Base-by-base conservation (phyloP, 2,888 invertebrate species). In the Dryocosmus kuriphilus region DNA sequence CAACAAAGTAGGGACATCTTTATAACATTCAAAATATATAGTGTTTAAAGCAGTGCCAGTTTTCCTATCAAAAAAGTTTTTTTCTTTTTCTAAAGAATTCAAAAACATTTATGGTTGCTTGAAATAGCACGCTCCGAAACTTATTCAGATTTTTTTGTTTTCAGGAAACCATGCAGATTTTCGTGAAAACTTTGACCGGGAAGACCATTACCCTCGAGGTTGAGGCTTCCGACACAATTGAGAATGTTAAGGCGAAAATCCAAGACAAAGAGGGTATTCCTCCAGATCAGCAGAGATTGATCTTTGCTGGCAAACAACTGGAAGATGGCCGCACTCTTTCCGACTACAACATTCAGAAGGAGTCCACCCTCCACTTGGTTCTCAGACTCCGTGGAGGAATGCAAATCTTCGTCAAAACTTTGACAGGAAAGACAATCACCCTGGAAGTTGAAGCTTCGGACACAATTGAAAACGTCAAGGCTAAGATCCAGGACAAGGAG, bases 231-330 rank as follows among this genome's bases (percentile, higher is more conserved):
- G 88, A 87, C 7, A 88, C 87, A 0, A 88, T 87, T 19, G 88
- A 88, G 0, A 88, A 88, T 19, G 88, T 88, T 0, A 88, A 88
- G 0, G 88, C 88, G 0, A 88, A 88, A 55, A 88, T 88, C 32
- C 88, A 87, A 0, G 87, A 88, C 8, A 88, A 88, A 0, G 88
- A 88, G 32, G 88, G 88, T 0, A 88, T 88, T 1, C 88, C 88
- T 0, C 88, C 88, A 4, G 88, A 88, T 1, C 88, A 88, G 11
- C 88, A 88, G 27, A 73, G 88, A 4, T 79, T 88, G 75, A 88
- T 88, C 1, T 88, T 88, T 1, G 88, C 88, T 0, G 88, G 88
- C 0, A 88, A 88, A 6, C 88, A 88, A 22, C 16, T 88, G 0
- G 88, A 88, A 32, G 88, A 88, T 60, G 88, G 88, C 0, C 84